These are phyloP conservation scores for Harpalus rufipes DNA, from an alignment of 2,888 invertebrate genomes.

Conservation along the genomic window DNA sequence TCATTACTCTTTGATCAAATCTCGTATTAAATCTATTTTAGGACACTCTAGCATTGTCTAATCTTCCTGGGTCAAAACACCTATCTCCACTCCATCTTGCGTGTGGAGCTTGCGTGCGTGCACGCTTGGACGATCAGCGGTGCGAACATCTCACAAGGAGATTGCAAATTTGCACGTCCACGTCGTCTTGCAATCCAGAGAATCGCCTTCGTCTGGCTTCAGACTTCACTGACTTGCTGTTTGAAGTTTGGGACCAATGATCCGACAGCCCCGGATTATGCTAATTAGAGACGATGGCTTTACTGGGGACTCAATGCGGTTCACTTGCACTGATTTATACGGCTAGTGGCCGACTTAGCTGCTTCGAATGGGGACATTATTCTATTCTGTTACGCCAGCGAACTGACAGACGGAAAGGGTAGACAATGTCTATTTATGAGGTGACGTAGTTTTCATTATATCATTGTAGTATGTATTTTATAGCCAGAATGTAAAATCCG, in stretches of 20 bases:
- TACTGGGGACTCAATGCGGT: constrained; percentile 30
- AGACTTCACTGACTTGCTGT: constrained; percentile 47
- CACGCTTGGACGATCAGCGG: constrained; percentile 30
- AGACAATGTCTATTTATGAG: not conserved
- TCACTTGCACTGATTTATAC: not conserved
- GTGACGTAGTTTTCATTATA: constrained; percentile 7
- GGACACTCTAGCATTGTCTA: not conserved
- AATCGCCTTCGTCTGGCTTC: constrained; percentile 19
- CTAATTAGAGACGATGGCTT: constrained; percentile 36
- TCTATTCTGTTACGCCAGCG: not conserved
- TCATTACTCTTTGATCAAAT: no score
- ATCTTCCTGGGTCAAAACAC: constrained; percentile 1
- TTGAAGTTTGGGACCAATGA: constrained; percentile 40
- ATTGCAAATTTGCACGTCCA: constrained; percentile 60
- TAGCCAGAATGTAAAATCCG: no score
- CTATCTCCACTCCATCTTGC: not conserved
- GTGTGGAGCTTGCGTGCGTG: constrained; percentile 17
- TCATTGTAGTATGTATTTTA: not conserved
- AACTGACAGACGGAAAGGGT: not conserved
- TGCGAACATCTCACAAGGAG: constrained; percentile 54
- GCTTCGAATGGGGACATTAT: not conserved
- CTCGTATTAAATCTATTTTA: not conserved
- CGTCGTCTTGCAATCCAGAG: not conserved
- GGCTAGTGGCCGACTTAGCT: not conserved
- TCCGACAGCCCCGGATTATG: constrained; percentile 50